Evolutionary conservation across 2,113 vertebrate genomes (phyloP).

Genomic region (Tamias sibiricus): DNA sequence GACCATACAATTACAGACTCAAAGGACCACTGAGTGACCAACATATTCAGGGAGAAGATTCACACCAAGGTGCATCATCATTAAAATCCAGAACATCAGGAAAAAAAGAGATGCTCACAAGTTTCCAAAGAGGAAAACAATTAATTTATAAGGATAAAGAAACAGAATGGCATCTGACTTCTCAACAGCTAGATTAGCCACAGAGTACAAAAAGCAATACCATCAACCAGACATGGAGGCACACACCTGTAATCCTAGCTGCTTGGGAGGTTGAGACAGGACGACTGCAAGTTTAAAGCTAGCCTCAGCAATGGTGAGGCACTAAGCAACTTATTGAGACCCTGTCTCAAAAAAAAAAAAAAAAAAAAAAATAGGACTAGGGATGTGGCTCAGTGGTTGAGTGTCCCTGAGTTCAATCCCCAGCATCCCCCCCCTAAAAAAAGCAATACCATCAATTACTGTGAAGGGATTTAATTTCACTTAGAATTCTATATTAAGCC

Average conservation of each 20-base stretch:
- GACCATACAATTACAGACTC: neutral
- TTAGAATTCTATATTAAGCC: neutral
- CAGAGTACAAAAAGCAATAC: neutral
- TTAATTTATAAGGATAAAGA: neutral
- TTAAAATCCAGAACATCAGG: neutral
- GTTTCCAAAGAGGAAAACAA: neutral
- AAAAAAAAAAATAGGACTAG: too few relatives aligned
- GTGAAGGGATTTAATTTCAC: neutral
- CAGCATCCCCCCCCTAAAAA: neutral
- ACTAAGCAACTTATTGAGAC: too few relatives aligned
- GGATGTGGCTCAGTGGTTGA: too few relatives aligned
- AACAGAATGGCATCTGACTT: neutral
- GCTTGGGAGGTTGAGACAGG: too few relatives aligned
- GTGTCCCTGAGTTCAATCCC: too few relatives aligned
- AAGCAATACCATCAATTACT: neutral
- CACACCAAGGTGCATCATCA: neutral
- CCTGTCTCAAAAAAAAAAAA: too few relatives aligned
- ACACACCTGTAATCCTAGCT: too few relatives aligned
- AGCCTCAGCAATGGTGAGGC: too few relatives aligned
- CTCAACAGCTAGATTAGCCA: neutral
- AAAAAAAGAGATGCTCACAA: neutral
- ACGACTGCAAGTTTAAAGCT: too few relatives aligned
- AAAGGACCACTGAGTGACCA: neutral
- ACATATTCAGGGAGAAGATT: neutral
- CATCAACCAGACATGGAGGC: too few relatives aligned